Percentiles rank a stretch among this genome's conserved stretches.
phyloP scores from a whole-genome alignment of 2,113 vertebrate genomes.

The Panthera leo region DNA sequence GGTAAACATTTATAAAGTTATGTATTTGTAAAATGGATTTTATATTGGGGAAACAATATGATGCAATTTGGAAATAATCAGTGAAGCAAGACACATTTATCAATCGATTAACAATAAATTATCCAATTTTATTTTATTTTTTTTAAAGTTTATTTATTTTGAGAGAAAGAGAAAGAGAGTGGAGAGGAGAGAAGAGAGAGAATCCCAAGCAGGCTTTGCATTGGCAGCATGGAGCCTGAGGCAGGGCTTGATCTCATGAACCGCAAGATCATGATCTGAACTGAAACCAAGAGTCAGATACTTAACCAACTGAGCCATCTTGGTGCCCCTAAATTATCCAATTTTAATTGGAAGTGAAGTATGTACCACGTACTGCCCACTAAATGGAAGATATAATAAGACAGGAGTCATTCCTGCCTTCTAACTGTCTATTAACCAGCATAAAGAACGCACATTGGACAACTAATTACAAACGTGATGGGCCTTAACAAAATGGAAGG shows the following conservation, averaged over 20 bases:
- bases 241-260: too few species aligned
- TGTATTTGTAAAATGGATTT: not conserved
- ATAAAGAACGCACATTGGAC: not conserved
- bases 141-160: too few species aligned
- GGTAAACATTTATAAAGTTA: not conserved
- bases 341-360: not conserved
- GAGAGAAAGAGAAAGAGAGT: too few species aligned
- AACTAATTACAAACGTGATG: not conserved
- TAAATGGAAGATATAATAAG: not conserved
- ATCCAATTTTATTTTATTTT: not conserved
- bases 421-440: not conserved
- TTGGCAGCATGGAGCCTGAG: too few species aligned
- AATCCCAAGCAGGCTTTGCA: too few species aligned
- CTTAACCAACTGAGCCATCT: too few species aligned
- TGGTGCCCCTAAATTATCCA: not conserved
- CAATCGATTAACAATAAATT: not conserved
- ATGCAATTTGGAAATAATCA: not conserved
- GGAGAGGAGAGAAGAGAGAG: too few species aligned
- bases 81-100: not conserved
- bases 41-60: not conserved
- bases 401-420: not conserved
- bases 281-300: too few species aligned
- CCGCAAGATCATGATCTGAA: too few species aligned
- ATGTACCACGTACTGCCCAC: not conserved
- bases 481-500: not conserved